Percentiles rank a stretch among this genome's conserved stretches.
Evolutionary conservation across 2,113 vertebrate genomes (phyloP).

Genomic region (Heterochromis multidens): DNA sequence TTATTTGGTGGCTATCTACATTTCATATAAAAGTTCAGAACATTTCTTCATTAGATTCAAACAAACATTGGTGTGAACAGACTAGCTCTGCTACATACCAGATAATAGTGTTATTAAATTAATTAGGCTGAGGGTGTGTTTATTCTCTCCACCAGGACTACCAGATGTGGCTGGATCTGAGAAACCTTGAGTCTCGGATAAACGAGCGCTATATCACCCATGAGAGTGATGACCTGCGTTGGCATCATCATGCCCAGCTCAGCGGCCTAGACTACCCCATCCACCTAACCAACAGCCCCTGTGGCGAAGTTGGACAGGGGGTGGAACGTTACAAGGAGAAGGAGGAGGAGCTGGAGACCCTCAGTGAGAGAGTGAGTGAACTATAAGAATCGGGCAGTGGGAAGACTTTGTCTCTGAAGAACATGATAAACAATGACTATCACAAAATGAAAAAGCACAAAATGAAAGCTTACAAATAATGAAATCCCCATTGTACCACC

Average conservation of each 20-base stretch:
- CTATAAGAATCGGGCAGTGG: conserved; percentile 75
- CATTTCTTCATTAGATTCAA: background rate
- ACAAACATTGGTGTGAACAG: background rate
- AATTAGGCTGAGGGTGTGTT: background rate
- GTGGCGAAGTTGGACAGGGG: conserved; percentile 68
- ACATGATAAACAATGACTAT: background rate
- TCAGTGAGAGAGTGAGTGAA: conserved; percentile 93
- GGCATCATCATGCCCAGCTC: conserved; percentile 88
- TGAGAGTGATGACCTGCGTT: conserved; percentile 93
- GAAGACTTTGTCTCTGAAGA: background rate
- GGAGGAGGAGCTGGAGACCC: conserved; percentile 87
- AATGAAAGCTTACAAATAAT: background rate
- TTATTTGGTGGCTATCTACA: background rate
- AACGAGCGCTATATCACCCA: conserved; percentile 96
- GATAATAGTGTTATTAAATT: background rate
- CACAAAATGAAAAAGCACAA: background rate
- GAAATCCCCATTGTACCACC: background rate
- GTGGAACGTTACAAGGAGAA: conserved; percentile 81
- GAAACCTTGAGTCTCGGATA: conserved; percentile 89
- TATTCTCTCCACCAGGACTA: conserved; percentile 82
- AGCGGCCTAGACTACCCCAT: conserved; percentile 85
- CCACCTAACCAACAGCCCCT: conserved; percentile 76
- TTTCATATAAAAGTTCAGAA: background rate
- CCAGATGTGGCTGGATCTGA: conserved; percentile 95
- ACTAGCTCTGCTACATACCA: background rate